A percentile compares a stretch with the other conserved stretches of the same genome.
These are phyloP conservation scores for Bombyx mori DNA, from an alignment of 1,140 invertebrate species.

Conservation along the genomic window ASM3026992v2 NC_085119.1:11775001-11775500, in stretches of 20 bases:
- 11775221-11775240: constrained; percentile 7
- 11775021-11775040: constrained; percentile 42
- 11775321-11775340: constrained; percentile 62
- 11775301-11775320: constrained; percentile 66
- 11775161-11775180: too few relatives aligned
- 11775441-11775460: constrained; percentile 18
- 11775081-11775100: constrained; percentile 64
- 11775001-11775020: constrained; percentile 46
- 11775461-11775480: constrained; percentile 15
- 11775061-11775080: constrained; percentile 42
- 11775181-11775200: too few relatives aligned
- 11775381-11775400: constrained; percentile 37
- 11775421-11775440: constrained; percentile 40
- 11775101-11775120: constrained; percentile 60
- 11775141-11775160: constrained; percentile 29
- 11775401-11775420: constrained; percentile 58
- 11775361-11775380: constrained; percentile 59
- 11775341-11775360: constrained; percentile 52
- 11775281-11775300: constrained; percentile 55
- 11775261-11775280: constrained; percentile 64
- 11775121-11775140: constrained; percentile 49
- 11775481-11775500: constrained; percentile 3
- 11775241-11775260: constrained; percentile 40
- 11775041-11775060: constrained; percentile 52
- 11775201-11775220: too few relatives aligned